phyloP scores from a whole-genome alignment of 1,140 invertebrate genomes.

The Cyclina sinensis region DNA sequence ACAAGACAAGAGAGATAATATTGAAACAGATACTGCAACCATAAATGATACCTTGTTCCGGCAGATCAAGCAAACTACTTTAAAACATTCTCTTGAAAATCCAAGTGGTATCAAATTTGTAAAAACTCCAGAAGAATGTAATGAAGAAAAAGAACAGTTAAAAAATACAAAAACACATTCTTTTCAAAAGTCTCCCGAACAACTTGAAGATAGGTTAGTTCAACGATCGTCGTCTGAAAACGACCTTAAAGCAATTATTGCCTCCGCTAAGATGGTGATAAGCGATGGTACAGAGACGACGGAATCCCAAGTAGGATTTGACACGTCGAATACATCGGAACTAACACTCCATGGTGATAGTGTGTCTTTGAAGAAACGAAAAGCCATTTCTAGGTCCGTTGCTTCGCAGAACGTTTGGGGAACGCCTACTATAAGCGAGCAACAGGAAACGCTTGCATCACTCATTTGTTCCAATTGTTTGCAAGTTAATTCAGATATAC shows the following conservation, averaged over 20 bases:
- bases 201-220: background rate
- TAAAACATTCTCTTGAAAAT: no score
- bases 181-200: no score
- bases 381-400: background rate
- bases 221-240: slow-evolving; percentile 22
- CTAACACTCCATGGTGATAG: background rate
- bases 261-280: slow-evolving; percentile 32
- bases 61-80: no score
- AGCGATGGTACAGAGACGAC: background rate
- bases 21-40: no score
- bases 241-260: slow-evolving; percentile 48
- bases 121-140: no score
- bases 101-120: no score
- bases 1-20: background rate
- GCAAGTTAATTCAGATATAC: slow-evolving; percentile 26
- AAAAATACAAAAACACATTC: no score
- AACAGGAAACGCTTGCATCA: background rate
- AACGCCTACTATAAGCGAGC: background rate
- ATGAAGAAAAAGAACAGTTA: no score
- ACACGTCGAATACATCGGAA: background rate
- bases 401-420: background rate
- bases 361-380: background rate
- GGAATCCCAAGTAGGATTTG: background rate
- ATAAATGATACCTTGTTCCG: no score
- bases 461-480: slow-evolving; percentile 54